Base-by-base conservation (phyloP, 2,797 vertebrate species). In the Sphenodon punctatus region DNA sequence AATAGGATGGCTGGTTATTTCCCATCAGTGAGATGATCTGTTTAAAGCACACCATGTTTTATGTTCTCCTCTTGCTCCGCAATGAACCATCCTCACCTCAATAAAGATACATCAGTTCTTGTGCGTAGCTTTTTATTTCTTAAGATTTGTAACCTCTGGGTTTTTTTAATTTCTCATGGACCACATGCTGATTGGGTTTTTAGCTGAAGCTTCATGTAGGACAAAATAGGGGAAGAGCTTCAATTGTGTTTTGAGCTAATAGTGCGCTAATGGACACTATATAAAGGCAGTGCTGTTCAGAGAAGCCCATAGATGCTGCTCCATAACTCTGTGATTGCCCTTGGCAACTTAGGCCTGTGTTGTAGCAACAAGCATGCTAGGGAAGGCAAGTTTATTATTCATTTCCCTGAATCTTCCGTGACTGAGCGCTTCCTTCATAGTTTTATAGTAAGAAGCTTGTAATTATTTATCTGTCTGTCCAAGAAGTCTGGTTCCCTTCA, bases 151-250 rank as follows among this genome's bases (percentile, higher is more conserved):
- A 19, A 17, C 39, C 3, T 71, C 36, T 75, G 58, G 48, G 15
- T 68, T 83, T 84, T 11, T 22, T 85, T 79, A 75, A 51, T 56
- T 89, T 41, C 67, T 67, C 27, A 32, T 25, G 32, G 51, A 27
- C 12, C 49, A 10, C n/a, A 53, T 1, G 27, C 34, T 69, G 69
- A 48, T 30, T 53, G 46, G 41, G 43, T 64, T 68, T 69, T 69
- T 43, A 63, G 75, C 34, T 27, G 30, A 42, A 73, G 15, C 38
- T 79, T 56, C 59, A 30, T n/a, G 15, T 14, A 3, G 36, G 58
- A 23, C 67, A 41, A 76, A 77, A 12, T 20, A 75, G 0, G 39
- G 56, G n/a, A 45, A 23, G 41, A 66, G 63, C 65, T 22, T 23
- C 16, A 27, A 49, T 43, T 67, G 41, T 63, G 63, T 81, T 75